phyloP scores from a whole-genome alignment of 2,888 invertebrate genomes.

The Colostygia pectinataria region DNA sequence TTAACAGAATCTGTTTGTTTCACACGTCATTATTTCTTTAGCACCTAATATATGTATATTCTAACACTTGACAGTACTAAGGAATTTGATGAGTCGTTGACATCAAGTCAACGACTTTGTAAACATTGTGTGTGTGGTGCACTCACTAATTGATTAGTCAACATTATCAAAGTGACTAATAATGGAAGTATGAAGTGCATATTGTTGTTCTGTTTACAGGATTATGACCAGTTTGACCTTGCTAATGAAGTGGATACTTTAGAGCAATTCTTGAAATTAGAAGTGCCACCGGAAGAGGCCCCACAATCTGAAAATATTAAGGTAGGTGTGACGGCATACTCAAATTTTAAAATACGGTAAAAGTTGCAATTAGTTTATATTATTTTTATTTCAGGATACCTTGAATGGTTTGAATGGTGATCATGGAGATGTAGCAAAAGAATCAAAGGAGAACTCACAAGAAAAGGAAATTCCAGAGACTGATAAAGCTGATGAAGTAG shows the following conservation, averaged over 20 bases:
- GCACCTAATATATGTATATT: too few relatives aligned
- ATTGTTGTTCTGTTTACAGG: constrained; percentile 80
- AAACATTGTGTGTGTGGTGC: constrained; percentile 14
- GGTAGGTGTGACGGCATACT: constrained; percentile 26
- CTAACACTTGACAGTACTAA: constrained; percentile 16
- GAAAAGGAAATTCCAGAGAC: constrained; percentile 48
- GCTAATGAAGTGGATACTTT: constrained; percentile 95
- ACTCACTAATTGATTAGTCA: constrained; percentile 10
- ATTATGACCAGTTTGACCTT: constrained; percentile 96
- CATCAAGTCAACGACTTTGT: constrained; percentile 26
- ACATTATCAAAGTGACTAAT: constrained; percentile 5
- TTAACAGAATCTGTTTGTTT: neutral
- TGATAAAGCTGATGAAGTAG: constrained; percentile 40
- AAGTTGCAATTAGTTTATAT: neutral
- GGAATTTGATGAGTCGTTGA: constrained; percentile 35
- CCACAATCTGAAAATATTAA: constrained; percentile 53
- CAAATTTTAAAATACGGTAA: neutral
- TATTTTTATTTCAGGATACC: constrained; percentile 34
- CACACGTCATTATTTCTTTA: too few relatives aligned
- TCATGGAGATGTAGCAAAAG: constrained; percentile 64
- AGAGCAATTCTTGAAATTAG: constrained; percentile 93
- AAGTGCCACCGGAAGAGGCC: constrained; percentile 78
- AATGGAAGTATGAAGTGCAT: constrained; percentile 15
- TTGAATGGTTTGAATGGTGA: constrained; percentile 52
- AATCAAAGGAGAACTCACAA: constrained; percentile 60